These are phyloP conservation scores for Gobio occitaniae DNA, from an alignment of 2,797 vertebrate genomes.

Conservation along the genomic window DNA sequence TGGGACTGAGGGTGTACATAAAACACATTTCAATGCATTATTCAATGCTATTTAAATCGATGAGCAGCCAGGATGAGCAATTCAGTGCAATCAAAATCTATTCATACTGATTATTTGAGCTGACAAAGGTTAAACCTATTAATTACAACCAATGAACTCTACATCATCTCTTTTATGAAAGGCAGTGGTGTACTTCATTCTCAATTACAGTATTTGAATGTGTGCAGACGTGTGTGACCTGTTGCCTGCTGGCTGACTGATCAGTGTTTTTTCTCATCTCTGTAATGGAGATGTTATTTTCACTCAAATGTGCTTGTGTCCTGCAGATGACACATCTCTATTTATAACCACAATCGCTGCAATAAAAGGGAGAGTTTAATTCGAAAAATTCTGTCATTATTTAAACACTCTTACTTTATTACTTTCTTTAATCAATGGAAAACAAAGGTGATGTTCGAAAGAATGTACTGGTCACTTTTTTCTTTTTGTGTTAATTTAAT, in stretches of 20 bases:
- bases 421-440: background rate
- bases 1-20: background rate
- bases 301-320: conserved; percentile 72
- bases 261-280: conserved; percentile 74
- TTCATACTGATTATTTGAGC: conserved; percentile 43
- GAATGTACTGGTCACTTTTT: background rate
- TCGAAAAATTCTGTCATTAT: background rate
- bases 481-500: background rate
- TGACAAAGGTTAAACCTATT: conserved; percentile 58
- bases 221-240: conserved; percentile 57
- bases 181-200: conserved; percentile 62
- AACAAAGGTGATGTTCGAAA: background rate
- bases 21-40: conserved; percentile 9
- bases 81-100: conserved; percentile 22
- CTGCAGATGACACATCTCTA: conserved; percentile 60
- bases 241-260: conserved; percentile 75
- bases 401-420: background rate
- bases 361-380: background rate
- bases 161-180: conserved; percentile 69
- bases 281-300: conserved; percentile 81
- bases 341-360: background rate
- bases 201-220: conserved; percentile 58
- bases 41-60: conserved; percentile 1
- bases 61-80: conserved; percentile 21
- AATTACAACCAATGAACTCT: conserved; percentile 65